Evolutionary conservation across 2,888 invertebrate species (phyloP), one percentile per base, ranked within the genome.

Genomic region (Phyllotreta striolata): DNA sequence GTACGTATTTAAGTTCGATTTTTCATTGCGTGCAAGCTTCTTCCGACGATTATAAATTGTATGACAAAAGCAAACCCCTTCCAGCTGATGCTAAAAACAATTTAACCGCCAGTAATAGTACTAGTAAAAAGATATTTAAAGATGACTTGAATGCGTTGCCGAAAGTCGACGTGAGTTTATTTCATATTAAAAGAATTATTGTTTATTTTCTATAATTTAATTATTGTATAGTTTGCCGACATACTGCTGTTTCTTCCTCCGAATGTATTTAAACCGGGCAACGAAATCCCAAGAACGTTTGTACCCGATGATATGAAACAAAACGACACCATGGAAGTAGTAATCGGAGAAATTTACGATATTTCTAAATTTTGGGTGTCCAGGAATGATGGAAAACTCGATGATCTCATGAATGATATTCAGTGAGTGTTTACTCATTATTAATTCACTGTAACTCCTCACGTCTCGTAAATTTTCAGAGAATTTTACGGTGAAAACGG

Each of bases 331-430:
- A 47, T 85, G 6, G 82, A 83, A 71, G 80, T 85, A 55, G 71
- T 78, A 24, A 80, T 86, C 49, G 84, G 81, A 10, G 86, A 82
- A 79, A 83, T 86, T 68, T 86, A 85, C 79, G 86, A 86, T 69
- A 84, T 85, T 44, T 84, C 84, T 34, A 86, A 86, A 78, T 84
- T 86, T 78, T 86, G 86, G 86, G 72, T 86, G 67, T 79, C 83
- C 69, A 80, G 83, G 9, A 80, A 82, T 61, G 75, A 79, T 0
- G 55, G 72, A 0, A 68, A 79, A 71, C 79, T 86, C 77, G 81
- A 85, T 68, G 66, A 74, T 4, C 66, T 85, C 55, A 86, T 86
- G 86, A 83, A 85, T 70, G 81, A 83, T 8, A 83, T 86, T 82
- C 84, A 82, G 83, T 69, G 49, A 65, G 66, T 66, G 12, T 52